Evolutionary conservation across 2,113 vertebrate genomes (phyloP), one percentile per base, ranked within the genome.

Genomic region (Numenius arquata): DNA sequence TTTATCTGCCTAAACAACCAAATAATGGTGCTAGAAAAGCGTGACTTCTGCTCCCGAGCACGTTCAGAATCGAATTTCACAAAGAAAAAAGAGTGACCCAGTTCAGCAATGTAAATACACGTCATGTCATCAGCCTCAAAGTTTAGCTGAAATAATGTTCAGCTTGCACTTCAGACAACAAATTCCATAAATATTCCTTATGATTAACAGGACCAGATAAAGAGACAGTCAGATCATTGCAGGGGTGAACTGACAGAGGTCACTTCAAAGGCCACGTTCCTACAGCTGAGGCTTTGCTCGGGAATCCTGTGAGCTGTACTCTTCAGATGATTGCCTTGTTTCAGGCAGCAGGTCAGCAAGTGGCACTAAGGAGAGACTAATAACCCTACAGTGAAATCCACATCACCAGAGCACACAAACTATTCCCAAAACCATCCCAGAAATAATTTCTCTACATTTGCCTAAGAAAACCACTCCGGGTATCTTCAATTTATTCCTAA

Each of bases 1-100:
- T 95, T 93, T 92, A 77, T 93, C 88, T 88, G 92, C 92, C 83
- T 75, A 32, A 93, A 92, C 34, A 93, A 81, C 73, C 59, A 86
- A 96, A 87, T 61, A 92, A 92, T 21, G 34, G 66, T 72, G 73
- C 40, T 87, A 92, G 79, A 53, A 77, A 93, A 93, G 50, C 15
- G 63, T 52, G 76, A 71, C 65, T 92, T 93, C 61, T 84, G 63
- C 79, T 93, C 75, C 38, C 61, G 26, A 89, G 66, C 76, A 65
- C 0, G 8, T 12, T 89, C 65, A 89, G 68, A 90, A 84, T 52
- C 36, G 82, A 53, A 84, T 66, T 45, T 23, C 84, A 79, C 40
- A 78, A 62, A 87, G 65, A 38, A 80, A 62, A 62, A 67, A 41
- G 43, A 83, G 55, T 48, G 82, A 63, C 85, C 75, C 65, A 56